Conservation (phyloP, 2,888 invertebrate species). For the Cetonia aurata region DNA sequence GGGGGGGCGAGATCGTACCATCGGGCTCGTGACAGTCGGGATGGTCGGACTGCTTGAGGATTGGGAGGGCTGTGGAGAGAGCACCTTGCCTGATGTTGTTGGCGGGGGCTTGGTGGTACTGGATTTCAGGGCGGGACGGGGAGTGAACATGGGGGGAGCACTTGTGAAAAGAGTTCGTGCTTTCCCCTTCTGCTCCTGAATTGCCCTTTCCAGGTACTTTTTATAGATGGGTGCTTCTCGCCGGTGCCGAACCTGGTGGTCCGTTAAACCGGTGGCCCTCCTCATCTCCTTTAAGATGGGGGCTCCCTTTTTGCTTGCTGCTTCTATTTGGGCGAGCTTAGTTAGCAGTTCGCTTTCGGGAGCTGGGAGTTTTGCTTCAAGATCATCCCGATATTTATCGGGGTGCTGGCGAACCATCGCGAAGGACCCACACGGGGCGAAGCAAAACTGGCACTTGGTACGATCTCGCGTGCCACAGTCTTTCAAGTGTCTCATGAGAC, state of each 20-base stretch:
- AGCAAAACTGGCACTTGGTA: constrained; percentile 36
- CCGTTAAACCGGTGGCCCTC: constrained; percentile 5
- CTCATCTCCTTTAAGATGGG: neutral
- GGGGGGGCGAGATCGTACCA: too few species aligned
- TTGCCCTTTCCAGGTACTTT: too few species aligned
- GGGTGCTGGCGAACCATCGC: constrained; percentile 32
- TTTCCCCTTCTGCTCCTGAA: too few species aligned
- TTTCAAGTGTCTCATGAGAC: constrained; percentile 27
- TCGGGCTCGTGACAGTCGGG: too few species aligned
- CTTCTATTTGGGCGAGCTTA: neutral
- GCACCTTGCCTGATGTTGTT: too few species aligned
- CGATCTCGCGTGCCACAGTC: constrained; percentile 44
- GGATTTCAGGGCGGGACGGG: too few species aligned
- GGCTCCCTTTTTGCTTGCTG: neutral
- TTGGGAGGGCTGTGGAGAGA: too few species aligned
- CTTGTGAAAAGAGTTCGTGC: too few species aligned
- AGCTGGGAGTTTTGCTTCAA: constrained; percentile 2
- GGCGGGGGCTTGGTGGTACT: too few species aligned
- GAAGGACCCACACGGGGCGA: constrained; percentile 7
- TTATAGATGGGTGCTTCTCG: neutral
- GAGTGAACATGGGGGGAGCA: too few species aligned
- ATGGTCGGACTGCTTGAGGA: too few species aligned
- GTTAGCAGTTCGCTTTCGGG: neutral
- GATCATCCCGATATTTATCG: neutral
- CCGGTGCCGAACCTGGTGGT: neutral